A percentile compares a stretch with the other conserved stretches of the same genome.
Evolutionary conservation across 2,113 vertebrate species (phyloP).

Genomic region (Eclectus roratus): DNA sequence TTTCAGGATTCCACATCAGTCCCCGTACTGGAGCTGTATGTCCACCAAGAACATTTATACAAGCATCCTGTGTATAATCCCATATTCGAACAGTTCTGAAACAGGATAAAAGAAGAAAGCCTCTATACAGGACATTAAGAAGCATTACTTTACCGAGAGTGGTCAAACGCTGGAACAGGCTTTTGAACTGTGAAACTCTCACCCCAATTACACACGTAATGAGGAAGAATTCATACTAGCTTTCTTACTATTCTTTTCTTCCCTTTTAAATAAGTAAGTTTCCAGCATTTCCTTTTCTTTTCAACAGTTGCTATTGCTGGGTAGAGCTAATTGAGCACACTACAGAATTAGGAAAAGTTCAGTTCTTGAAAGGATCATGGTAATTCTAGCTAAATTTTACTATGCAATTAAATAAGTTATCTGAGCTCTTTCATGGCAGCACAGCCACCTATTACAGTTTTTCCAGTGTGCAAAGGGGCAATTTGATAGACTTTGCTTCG

Average conservation of each 20-base stretch:
- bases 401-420: not conserved
- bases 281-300: not conserved
- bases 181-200: not conserved
- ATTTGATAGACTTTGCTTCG: not conserved
- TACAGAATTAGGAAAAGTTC: not conserved
- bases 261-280: not conserved
- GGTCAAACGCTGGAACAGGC: not conserved
- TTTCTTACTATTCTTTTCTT: not conserved
- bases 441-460: not conserved
- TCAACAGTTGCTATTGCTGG: not conserved
- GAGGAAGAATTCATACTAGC: not conserved
- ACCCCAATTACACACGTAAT: not conserved
- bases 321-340: not conserved
- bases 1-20: conserved; percentile 95
- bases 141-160: not conserved
- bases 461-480: not conserved
- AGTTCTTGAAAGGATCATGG: not conserved
- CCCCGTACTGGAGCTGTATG: conserved; percentile 93
- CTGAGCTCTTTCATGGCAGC: not conserved
- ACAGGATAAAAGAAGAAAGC: not conserved
- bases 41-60: conserved; percentile 90
- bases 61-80: conserved; percentile 97
- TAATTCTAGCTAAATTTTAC: not conserved
- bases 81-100: conserved; percentile 93
- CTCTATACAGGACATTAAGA: not conserved